These are phyloP conservation scores for Poecilia picta DNA, from an alignment of 2,797 vertebrate genomes.

Conservation along the genomic window DNA sequence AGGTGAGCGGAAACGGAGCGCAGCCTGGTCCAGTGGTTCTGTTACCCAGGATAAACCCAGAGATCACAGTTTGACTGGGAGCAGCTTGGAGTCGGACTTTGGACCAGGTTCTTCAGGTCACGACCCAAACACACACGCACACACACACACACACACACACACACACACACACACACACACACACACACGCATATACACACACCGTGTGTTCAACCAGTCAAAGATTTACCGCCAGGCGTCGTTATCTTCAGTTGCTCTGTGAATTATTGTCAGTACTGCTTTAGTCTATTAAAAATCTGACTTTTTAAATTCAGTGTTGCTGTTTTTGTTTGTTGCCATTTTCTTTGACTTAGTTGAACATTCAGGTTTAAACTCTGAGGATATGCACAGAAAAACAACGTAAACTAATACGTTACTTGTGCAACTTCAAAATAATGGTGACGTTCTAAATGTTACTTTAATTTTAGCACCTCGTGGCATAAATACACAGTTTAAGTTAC, in stretches of 20 bases:
- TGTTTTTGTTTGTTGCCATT: not conserved
- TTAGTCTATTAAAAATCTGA: not conserved
- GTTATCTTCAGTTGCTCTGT: accelerated
- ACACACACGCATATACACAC: too few species aligned
- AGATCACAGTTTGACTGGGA: too few species aligned
- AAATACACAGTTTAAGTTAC: too few species aligned
- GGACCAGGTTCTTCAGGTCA: not conserved
- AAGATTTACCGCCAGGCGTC: not conserved
- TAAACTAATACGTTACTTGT: too few species aligned
- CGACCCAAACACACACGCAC: not conserved
- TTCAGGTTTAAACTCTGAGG: too few species aligned
- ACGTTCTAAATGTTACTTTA: too few species aligned
- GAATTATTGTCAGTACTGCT: not conserved
- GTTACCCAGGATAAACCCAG: not conserved
- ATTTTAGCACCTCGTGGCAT: too few species aligned
- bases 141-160: too few species aligned
- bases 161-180: too few species aligned
- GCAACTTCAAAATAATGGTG: too few species aligned
- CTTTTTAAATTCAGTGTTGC: not conserved
- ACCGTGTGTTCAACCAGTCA: not conserved
- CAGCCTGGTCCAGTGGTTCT: not conserved
- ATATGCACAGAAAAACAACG: too few species aligned
- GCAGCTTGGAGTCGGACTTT: not conserved
- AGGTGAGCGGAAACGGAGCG: conserved; percentile 2
- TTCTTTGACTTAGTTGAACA: too few species aligned